phyloP scores from a whole-genome alignment of 2,113 vertebrate species.

The Erythrocercus mccallii region DNA sequence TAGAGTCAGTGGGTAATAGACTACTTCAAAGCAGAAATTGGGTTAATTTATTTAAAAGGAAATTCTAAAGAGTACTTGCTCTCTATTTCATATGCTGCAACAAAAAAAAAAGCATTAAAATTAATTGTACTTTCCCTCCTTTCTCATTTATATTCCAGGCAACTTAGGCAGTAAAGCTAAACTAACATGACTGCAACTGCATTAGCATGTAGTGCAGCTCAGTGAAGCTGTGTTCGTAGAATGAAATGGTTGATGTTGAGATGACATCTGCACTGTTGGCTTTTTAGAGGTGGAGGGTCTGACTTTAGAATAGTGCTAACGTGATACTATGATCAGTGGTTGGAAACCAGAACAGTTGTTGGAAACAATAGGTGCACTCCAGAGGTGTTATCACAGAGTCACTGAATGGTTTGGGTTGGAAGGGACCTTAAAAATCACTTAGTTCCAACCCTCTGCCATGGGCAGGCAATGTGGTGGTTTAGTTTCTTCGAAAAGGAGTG shows the following conservation, averaged over 20 bases:
- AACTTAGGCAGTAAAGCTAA: neutral
- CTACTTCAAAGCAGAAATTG: neutral
- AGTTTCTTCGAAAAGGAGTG: neutral
- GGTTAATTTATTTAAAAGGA: neutral
- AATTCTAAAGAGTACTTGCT: neutral
- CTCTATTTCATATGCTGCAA: neutral
- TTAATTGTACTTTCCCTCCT: neutral
- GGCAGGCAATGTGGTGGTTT: neutral
- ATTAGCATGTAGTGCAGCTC: neutral
- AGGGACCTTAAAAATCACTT: neutral
- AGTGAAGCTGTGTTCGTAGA: neutral
- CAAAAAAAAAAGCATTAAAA: neutral
- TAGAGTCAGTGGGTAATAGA: neutral
- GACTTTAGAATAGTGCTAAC: neutral
- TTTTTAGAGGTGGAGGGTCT: neutral
- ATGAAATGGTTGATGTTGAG: neutral
- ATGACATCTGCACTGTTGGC: neutral
- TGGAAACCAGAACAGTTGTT: neutral
- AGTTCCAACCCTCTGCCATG: neutral
- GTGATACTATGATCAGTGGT: neutral
- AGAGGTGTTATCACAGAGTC: neutral
- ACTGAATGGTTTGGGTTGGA: neutral
- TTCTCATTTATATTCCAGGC: neutral
- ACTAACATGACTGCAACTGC: neutral
- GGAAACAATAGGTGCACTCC: neutral